Evolutionary conservation across 1,140 invertebrate genomes (phyloP).

Genomic region (Dendrolimus punctatus): DNA sequence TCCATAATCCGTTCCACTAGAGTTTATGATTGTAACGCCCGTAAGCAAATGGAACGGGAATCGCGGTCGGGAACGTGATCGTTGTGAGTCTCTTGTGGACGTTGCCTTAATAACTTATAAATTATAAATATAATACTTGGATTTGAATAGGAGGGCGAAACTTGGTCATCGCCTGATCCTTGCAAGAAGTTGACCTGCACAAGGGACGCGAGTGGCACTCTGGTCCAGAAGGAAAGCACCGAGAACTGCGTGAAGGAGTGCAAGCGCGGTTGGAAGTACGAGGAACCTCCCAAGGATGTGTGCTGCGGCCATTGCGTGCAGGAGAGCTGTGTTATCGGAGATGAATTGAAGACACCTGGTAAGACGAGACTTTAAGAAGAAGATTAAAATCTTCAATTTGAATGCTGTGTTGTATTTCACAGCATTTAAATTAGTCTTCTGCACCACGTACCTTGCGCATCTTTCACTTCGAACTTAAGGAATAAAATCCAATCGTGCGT

Average conservation of each 20-base stretch:
- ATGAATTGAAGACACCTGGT: conserved; percentile 69
- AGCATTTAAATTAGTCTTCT: too few relatives aligned
- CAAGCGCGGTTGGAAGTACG: conserved; percentile 73
- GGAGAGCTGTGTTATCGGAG: conserved; percentile 76
- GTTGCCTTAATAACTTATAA: too few relatives aligned
- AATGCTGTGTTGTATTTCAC: too few relatives aligned
- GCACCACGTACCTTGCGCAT: too few relatives aligned
- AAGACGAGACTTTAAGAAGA: too few relatives aligned
- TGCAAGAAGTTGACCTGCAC: conserved; percentile 76
- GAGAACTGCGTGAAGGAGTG: conserved; percentile 74
- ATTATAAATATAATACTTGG: neutral
- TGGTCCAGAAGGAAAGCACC: conserved; percentile 66
- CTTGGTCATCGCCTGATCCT: conserved; percentile 73
- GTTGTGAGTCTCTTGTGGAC: too few relatives aligned
- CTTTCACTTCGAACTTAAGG: too few relatives aligned
- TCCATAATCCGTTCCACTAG: too few relatives aligned
- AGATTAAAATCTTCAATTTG: neutral
- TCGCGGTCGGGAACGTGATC: too few relatives aligned
- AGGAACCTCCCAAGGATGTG: conserved; percentile 41
- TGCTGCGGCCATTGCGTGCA: conserved; percentile 84
- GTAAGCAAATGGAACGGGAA: too few relatives aligned
- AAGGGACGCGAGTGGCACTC: conserved; percentile 58
- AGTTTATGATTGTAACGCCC: too few relatives aligned
- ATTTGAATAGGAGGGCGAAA: conserved; percentile 67
- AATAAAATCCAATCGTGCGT: too few relatives aligned